phyloP scores from a whole-genome alignment of 2,797 vertebrate genomes.

The Fringilla coelebs region DNA sequence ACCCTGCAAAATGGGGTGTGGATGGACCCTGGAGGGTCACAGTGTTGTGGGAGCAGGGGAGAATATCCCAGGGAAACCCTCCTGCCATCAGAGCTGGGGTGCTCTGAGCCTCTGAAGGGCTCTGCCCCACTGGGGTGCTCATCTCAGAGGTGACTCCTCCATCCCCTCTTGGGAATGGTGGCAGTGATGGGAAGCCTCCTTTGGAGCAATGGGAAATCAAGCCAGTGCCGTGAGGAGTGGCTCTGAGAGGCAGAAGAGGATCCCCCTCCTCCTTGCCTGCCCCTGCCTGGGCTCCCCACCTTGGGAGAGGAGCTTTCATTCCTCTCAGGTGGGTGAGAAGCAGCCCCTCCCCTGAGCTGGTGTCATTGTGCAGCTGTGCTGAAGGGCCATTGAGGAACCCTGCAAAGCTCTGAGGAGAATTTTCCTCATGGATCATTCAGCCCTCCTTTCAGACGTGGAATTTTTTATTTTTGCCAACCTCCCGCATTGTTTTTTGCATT shows the following conservation, averaged over 20 bases:
- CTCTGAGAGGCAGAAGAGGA: neutral
- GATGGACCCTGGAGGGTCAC: neutral
- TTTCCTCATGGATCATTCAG: neutral
- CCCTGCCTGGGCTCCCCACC: neutral
- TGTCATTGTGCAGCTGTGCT: neutral
- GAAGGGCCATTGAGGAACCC: neutral
- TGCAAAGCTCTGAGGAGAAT: neutral
- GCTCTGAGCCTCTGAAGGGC: neutral
- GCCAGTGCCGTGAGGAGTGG: fast-evolving
- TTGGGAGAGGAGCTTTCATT: neutral
- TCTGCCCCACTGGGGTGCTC: fast-evolving
- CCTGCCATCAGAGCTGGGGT: neutral
- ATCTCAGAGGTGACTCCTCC: neutral
- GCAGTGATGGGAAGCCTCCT: neutral
- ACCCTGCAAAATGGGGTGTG: neutral
- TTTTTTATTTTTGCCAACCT: neutral
- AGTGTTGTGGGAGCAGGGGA: fast-evolving
- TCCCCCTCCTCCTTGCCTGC: neutral
- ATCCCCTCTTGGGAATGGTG: neutral
- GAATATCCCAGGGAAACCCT: neutral
- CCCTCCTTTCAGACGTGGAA: fast-evolving
- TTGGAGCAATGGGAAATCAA: neutral
- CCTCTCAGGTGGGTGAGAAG: neutral
- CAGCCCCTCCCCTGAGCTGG: neutral
- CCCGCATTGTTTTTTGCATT: neutral